phyloP scores from a whole-genome alignment of 92 coral and sea anemone genomes.

The Pocillopora meandrina region DNA sequence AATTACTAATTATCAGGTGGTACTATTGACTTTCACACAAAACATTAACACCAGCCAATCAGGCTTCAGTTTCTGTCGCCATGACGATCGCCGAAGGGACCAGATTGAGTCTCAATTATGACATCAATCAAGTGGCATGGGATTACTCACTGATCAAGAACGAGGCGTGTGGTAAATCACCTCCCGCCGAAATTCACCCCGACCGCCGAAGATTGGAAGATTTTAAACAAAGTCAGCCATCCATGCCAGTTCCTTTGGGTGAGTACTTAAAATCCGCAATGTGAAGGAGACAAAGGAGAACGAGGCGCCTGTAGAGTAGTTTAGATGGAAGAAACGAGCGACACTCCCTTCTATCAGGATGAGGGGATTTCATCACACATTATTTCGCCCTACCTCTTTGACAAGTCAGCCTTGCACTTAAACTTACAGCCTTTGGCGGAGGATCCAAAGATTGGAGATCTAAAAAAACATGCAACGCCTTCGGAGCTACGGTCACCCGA shows the following conservation, averaged over 20 bases:
- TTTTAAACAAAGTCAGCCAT: conserved; percentile 31
- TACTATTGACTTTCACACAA: conserved; percentile 56
- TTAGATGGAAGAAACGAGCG: conserved; percentile 93
- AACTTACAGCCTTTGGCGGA: conserved; percentile 86
- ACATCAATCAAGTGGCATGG: conserved; percentile 64
- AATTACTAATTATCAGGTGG: conserved; percentile 73
- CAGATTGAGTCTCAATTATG: conserved; percentile 48
- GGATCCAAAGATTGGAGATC: conserved; percentile 82
- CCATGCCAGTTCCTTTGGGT: conserved; percentile 40
- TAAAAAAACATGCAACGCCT: conserved; percentile 91
- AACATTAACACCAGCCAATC: conserved; percentile 63
- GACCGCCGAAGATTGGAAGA: conserved; percentile 21
- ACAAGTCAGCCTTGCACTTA: conserved; percentile 80
- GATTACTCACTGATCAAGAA: conserved; percentile 60
- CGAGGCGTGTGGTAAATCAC: conserved; percentile 35
- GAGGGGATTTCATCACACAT: conserved; percentile 89
- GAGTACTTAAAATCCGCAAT: conserved; percentile 22
- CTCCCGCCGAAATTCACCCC: conserved; percentile 46
- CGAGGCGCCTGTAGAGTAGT: conserved; percentile 69
- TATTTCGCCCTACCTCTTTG: conserved; percentile 91
- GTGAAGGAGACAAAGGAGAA: conserved; percentile 31
- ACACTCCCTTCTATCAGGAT: conserved; percentile 95
- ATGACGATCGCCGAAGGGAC: conserved; percentile 59
- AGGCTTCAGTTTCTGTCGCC: conserved; percentile 38
- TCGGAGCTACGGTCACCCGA: conserved; percentile 95